Conservation (phyloP, 2,113 vertebrate genomes). For the Drymodes brunneopygia region DNA sequence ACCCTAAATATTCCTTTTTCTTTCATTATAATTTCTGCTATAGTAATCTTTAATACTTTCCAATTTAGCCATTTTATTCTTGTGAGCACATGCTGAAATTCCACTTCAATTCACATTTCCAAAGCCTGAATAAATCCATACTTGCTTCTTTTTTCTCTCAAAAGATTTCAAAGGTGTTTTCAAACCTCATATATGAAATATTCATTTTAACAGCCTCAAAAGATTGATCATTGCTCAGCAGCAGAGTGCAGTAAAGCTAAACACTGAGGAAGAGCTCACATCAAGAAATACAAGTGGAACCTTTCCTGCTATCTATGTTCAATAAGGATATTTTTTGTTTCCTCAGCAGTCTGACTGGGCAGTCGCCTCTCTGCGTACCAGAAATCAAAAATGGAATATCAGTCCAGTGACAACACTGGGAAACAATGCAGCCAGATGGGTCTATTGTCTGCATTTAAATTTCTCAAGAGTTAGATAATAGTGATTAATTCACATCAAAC, state of each 20-base stretch:
- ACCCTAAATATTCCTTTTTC: background rate
- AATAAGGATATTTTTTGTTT: background rate
- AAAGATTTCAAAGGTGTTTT: background rate
- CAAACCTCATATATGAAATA: background rate
- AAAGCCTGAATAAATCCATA: background rate
- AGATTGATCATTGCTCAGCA: background rate
- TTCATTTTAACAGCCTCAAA: background rate
- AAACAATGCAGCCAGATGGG: background rate
- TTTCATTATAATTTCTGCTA: background rate
- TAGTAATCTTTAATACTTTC: background rate
- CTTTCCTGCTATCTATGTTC: background rate
- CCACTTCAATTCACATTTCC: background rate
- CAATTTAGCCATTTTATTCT: background rate
- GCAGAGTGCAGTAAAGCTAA: background rate
- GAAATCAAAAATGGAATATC: background rate
- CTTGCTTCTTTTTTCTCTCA: background rate
- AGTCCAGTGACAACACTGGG: background rate
- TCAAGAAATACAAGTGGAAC: background rate
- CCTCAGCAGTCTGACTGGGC: background rate
- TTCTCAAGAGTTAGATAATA: background rate
- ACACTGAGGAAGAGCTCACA: background rate
- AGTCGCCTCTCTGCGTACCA: rapidly evolving
- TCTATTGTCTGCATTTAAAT: background rate
- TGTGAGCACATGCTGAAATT: background rate
- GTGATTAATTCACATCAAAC: background rate